A percentile compares a stretch with the other conserved stretches of the same genome.
Evolutionary conservation across 2,888 invertebrate genomes (phyloP).

Genomic region (Cryptosula pallasiana): DNA sequence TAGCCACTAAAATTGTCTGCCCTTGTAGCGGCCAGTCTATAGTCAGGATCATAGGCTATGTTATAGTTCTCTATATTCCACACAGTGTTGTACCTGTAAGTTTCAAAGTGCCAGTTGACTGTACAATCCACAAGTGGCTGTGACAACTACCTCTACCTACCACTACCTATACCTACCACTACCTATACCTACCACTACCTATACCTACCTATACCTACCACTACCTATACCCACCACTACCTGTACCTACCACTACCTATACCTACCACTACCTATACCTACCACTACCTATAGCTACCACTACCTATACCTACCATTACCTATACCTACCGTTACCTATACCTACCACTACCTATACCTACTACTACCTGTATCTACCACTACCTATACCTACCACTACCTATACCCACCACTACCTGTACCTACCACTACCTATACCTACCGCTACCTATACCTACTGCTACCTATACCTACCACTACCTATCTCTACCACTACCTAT

Average conservation of each 20-base stretch:
- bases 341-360: neutral
- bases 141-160: no score
- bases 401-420: neutral
- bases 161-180: no score
- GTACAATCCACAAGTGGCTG: no score
- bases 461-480: neutral
- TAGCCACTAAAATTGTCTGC: no score
- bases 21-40: neutral
- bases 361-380: neutral
- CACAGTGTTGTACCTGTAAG: conserved; percentile 20
- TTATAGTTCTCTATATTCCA: conserved; percentile 21
- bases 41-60: neutral
- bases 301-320: neutral
- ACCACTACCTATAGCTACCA: no score
- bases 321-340: neutral
- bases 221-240: no score
- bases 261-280: no score
- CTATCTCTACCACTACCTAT: neutral
- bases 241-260: no score
- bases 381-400: neutral
- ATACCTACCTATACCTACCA: no score
- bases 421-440: neutral
- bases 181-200: no score
- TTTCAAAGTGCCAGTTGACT: no score
- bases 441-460: neutral